Evolutionary conservation across 2,888 invertebrate species (phyloP).

Genomic region (Sarcophaga caerulescens): DNA sequence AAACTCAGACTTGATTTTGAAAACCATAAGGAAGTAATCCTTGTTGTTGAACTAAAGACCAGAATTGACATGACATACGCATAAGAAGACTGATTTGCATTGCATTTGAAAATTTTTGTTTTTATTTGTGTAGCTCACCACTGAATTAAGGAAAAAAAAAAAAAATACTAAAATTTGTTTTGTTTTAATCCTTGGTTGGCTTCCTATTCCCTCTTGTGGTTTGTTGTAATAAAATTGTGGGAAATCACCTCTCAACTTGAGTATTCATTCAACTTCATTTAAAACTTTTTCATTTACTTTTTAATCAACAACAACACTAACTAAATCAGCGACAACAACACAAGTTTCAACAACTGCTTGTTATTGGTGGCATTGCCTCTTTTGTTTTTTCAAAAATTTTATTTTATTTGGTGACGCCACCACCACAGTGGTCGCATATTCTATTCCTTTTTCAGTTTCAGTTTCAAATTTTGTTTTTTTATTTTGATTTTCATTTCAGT

Average conservation of each 20-base stretch:
- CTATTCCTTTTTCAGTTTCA: neutral
- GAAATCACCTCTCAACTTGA: conserved; percentile 45
- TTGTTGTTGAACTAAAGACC: too few relatives aligned
- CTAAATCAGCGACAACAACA: neutral
- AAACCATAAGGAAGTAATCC: too few relatives aligned
- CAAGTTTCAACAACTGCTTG: conserved; percentile 12
- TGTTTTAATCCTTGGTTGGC: neutral
- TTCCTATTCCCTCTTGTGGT: neutral
- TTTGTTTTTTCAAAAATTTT: too few relatives aligned
- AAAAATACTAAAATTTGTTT: neutral
- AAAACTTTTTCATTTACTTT: conserved; percentile 48
- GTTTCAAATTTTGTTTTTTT: neutral
- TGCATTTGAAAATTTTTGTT: too few relatives aligned
- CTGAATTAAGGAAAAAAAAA: too few relatives aligned
- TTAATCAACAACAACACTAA: conserved; percentile 1
- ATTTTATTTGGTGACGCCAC: too few relatives aligned
- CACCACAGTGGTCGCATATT: neutral
- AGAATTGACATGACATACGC: too few relatives aligned
- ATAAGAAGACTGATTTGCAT: too few relatives aligned
- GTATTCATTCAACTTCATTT: conserved; percentile 41
- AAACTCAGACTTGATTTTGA: too few relatives aligned
- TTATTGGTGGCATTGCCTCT: conserved; percentile 17
- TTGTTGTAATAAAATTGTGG: conserved; percentile 32
- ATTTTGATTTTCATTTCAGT: conserved; percentile 3
- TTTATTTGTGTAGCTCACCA: too few relatives aligned